Evolutionary conservation across 2,888 invertebrate species (phyloP).

Genomic region (Nomada fucata): DNA sequence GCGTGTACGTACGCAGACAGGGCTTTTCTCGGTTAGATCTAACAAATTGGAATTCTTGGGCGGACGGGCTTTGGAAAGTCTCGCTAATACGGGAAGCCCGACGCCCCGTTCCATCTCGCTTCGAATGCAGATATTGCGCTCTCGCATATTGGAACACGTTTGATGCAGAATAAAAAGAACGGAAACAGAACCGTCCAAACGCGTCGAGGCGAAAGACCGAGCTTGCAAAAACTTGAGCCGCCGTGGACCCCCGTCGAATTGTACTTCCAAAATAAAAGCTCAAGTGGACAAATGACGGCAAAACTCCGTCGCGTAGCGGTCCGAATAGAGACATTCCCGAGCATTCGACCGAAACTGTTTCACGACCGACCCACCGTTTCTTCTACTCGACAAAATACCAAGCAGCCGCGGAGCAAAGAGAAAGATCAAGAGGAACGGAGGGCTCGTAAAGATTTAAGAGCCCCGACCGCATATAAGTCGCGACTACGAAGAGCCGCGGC

Average conservation of each 20-base stretch:
- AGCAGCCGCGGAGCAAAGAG: neutral
- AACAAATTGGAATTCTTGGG: too few species aligned
- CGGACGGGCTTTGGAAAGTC: too few species aligned
- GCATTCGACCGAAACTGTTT: constrained; percentile 1
- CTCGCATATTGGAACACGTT: neutral
- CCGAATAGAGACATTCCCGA: constrained; percentile 15
- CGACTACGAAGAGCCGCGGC: neutral
- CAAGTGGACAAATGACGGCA: constrained; percentile 1
- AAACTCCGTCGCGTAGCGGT: neutral
- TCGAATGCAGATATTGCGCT: too few species aligned
- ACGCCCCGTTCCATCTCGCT: too few species aligned
- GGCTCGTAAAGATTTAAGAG: constrained; percentile 23
- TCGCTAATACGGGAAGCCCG: too few species aligned
- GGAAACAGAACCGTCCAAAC: too few species aligned
- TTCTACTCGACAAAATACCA: neutral
- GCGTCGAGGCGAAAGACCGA: neutral
- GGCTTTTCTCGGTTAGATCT: too few species aligned
- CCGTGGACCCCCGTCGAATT: neutral
- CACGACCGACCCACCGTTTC: neutral
- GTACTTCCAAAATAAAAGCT: neutral
- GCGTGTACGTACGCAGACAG: too few species aligned
- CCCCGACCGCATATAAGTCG: constrained; percentile 1
- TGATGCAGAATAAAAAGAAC: neutral
- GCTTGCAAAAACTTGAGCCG: neutral
- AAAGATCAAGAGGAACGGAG: neutral